Evolutionary conservation across 92 coral and sea anemone genomes (phyloP).

Genomic region (Zoanthus sociatus): DNA sequence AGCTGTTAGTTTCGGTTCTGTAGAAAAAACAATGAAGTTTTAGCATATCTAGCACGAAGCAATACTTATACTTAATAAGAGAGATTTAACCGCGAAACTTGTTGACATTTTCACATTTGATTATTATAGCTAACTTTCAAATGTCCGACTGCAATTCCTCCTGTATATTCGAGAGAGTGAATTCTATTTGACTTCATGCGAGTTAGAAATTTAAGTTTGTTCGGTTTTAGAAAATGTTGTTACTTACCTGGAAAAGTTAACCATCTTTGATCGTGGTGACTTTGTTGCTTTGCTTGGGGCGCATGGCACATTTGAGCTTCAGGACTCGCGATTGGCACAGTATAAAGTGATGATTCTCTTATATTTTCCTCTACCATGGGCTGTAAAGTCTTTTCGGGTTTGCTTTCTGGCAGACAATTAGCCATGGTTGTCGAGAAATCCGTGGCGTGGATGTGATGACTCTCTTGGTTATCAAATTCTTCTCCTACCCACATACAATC

Average conservation of each 20-base stretch:
- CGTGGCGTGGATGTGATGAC: slow-evolving; percentile 22
- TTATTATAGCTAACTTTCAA: neutral
- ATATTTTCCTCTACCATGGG: slow-evolving; percentile 43
- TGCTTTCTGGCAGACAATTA: slow-evolving; percentile 52
- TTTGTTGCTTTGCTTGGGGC: neutral
- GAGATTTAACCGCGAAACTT: neutral
- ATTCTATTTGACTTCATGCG: neutral
- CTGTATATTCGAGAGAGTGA: neutral
- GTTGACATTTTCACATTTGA: slow-evolving; percentile 25
- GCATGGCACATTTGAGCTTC: slow-evolving; percentile 49
- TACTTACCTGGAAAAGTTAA: slow-evolving; percentile 32
- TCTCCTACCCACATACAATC: slow-evolving; percentile 90
- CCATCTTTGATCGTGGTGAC: slow-evolving; percentile 42
- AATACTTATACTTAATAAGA: slow-evolving; percentile 6
- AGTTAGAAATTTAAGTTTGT: neutral
- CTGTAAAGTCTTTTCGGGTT: slow-evolving; percentile 50
- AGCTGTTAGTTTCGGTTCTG: slow-evolving; percentile 22
- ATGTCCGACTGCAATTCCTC: neutral
- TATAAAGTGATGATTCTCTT: slow-evolving; percentile 48
- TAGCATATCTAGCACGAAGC: neutral
- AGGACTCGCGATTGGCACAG: slow-evolving; percentile 54
- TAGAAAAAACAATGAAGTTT: neutral
- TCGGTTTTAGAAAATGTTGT: neutral
- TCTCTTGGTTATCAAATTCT: slow-evolving; percentile 71
- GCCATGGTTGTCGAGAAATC: slow-evolving; percentile 47